phyloP scores from a whole-genome alignment of 2,888 invertebrate species.

The Drosophila phalerata region DNA sequence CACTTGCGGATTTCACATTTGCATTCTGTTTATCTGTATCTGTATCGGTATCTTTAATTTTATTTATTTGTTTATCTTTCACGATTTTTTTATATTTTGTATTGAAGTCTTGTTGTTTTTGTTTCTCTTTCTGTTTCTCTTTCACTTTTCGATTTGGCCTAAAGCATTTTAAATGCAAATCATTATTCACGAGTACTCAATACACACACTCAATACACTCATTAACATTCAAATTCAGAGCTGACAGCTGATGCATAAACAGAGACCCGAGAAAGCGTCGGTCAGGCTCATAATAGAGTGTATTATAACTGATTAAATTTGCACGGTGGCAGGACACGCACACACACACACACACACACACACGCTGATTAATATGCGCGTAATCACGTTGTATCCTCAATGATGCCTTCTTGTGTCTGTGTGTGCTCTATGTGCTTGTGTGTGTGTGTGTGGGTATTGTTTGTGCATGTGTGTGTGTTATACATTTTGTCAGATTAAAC shows the following conservation, averaged over 20 bases:
- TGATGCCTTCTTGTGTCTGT: neutral
- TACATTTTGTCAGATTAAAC: slow-evolving; percentile 69
- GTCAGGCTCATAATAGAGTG: slow-evolving; percentile 51
- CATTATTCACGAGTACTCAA: slow-evolving; percentile 41
- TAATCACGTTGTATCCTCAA: slow-evolving; percentile 25
- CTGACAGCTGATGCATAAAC: neutral
- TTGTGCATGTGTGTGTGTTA: slow-evolving; percentile 25
- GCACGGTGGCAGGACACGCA: slow-evolving; percentile 32
- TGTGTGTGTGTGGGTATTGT: slow-evolving; percentile 8
- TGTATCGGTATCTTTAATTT: slow-evolving; percentile 11
- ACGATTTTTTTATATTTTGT: neutral
- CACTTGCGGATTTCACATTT: slow-evolving; percentile 24
- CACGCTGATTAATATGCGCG: slow-evolving; percentile 53
- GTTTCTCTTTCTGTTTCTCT: slow-evolving; percentile 3
- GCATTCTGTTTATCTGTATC: slow-evolving; percentile 9
- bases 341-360: slow-evolving; percentile 15
- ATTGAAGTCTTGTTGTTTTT: slow-evolving; percentile 11
- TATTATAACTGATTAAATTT: slow-evolving; percentile 64
- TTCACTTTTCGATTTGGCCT: slow-evolving; percentile 17
- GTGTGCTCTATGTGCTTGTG: slow-evolving; percentile 1
- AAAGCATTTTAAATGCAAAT: slow-evolving; percentile 39
- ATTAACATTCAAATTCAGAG: slow-evolving; percentile 6
- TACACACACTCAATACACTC: slow-evolving; percentile 10
- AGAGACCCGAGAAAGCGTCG: slow-evolving; percentile 11
- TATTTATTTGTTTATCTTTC: slow-evolving; percentile 8